These are phyloP conservation scores for Marmota flaviventris DNA, from an alignment of 2,113 vertebrate species.

Conservation along the genomic window DNA sequence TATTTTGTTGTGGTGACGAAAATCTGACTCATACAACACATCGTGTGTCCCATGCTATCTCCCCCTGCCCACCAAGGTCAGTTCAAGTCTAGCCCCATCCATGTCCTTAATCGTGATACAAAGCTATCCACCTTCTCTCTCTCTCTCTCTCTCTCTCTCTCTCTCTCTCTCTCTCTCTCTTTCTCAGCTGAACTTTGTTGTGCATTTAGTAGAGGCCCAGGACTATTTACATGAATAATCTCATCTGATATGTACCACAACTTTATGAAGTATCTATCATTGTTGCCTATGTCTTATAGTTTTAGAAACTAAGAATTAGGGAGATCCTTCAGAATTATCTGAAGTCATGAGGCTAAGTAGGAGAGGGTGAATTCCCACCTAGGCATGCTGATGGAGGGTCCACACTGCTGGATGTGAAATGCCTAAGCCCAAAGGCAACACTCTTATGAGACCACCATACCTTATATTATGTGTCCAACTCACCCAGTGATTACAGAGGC, in stretches of 20 bases:
- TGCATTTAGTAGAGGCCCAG: neutral
- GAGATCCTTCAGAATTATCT: neutral
- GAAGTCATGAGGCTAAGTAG: fast-evolving
- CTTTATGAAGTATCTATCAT: neutral
- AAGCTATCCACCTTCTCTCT: neutral
- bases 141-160: no score
- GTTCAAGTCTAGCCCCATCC: neutral
- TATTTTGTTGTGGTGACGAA: neutral
- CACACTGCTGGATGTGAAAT: neutral
- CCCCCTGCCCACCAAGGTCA: neutral
- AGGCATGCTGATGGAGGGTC: neutral
- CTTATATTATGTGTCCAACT: no score
- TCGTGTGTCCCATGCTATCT: neutral
- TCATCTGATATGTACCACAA: neutral
- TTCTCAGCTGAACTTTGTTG: neutral
- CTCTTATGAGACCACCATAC: neutral
- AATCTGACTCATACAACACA: neutral
- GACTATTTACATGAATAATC: neutral
- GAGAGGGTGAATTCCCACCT: neutral
- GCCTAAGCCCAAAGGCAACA: neutral
- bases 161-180: neutral
- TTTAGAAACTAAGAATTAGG: neutral
- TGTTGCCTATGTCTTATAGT: neutral
- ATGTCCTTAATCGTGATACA: neutral
- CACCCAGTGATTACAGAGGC: neutral